Percentiles rank a stretch among this genome's conserved stretches.
phyloP scores from a whole-genome alignment of 2,113 vertebrate genomes.

The Sinocyclocheilus maitianheensis region DNA sequence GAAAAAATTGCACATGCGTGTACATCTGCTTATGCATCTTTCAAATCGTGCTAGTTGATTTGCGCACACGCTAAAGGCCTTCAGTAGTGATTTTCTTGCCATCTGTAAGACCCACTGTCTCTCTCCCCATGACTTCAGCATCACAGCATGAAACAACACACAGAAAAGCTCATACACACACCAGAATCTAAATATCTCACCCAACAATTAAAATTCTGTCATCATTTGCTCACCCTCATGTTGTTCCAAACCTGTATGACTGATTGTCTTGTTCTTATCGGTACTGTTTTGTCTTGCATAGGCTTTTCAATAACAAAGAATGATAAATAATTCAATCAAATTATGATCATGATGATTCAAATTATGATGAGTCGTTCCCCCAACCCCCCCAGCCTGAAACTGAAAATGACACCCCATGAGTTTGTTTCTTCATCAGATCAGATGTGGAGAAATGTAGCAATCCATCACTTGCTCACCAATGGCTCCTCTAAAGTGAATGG shows the following conservation, averaged over 20 bases:
- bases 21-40: neutral
- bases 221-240: neutral
- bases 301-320: neutral
- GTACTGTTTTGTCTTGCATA: neutral
- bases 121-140: slow-evolving; percentile 16
- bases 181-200: neutral
- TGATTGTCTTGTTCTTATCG: neutral
- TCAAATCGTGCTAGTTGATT: neutral
- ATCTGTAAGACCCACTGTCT: slow-evolving; percentile 32
- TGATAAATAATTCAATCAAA: neutral
- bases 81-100: slow-evolving; percentile 9
- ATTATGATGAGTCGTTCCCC: neutral
- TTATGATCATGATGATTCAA: neutral
- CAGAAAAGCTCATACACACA: slow-evolving; percentile 12
- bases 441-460: too few relatives aligned
- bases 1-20: neutral
- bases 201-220: neutral
- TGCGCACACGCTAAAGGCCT: neutral
- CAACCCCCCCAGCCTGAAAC: too few relatives aligned
- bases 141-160: neutral
- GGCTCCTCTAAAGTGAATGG: too few relatives aligned
- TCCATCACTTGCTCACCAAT: too few relatives aligned
- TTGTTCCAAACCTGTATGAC: neutral
- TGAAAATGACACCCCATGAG: too few relatives aligned
- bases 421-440: too few relatives aligned